Evolutionary conservation across 1,140 invertebrate species (phyloP).

Genomic region (Drosophila willistoni): DNA sequence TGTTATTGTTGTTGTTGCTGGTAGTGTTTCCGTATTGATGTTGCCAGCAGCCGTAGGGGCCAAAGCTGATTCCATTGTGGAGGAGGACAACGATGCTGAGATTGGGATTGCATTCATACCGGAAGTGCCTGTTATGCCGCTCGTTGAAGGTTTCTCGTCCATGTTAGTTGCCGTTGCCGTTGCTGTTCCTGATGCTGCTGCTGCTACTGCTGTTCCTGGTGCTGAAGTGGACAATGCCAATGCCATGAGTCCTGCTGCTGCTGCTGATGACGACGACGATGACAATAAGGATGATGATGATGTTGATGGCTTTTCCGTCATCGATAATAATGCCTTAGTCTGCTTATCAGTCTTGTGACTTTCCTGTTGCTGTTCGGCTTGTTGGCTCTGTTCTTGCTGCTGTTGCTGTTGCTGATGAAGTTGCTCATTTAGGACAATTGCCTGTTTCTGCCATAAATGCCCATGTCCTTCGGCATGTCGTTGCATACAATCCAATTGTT

Average conservation of each 20-base stretch:
- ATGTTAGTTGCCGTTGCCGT: constrained; percentile 20
- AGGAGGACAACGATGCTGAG: constrained; percentile 4
- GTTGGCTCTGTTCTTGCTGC: constrained; percentile 17
- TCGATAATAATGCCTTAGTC: constrained; percentile 33
- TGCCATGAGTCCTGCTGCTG: constrained; percentile 22
- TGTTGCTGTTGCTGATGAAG: constrained; percentile 42
- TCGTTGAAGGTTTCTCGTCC: constrained; percentile 49
- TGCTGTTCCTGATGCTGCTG: constrained; percentile 15
- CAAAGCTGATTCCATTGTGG: constrained; percentile 36
- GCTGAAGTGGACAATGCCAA: constrained; percentile 9
- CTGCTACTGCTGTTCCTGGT: constrained; percentile 14
- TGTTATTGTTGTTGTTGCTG: constrained; percentile 34
- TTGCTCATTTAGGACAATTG: constrained; percentile 77
- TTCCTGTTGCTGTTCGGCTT: constrained; percentile 44
- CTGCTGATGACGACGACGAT: constrained; percentile 11
- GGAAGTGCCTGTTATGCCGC: constrained; percentile 54
- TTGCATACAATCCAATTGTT: constrained; percentile 82
- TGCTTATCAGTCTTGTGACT: constrained; percentile 63
- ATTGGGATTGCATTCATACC: constrained; percentile 45
- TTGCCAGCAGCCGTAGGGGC: constrained; percentile 31
- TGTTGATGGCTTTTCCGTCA: constrained; percentile 36
- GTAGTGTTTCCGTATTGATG: constrained; percentile 35
- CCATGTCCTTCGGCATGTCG: constrained; percentile 81
- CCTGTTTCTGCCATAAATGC: constrained; percentile 81
- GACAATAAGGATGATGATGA: constrained; percentile 7